phyloP scores from a whole-genome alignment of 2,113 vertebrate species.

The Brachypteracias leptosomus region DNA sequence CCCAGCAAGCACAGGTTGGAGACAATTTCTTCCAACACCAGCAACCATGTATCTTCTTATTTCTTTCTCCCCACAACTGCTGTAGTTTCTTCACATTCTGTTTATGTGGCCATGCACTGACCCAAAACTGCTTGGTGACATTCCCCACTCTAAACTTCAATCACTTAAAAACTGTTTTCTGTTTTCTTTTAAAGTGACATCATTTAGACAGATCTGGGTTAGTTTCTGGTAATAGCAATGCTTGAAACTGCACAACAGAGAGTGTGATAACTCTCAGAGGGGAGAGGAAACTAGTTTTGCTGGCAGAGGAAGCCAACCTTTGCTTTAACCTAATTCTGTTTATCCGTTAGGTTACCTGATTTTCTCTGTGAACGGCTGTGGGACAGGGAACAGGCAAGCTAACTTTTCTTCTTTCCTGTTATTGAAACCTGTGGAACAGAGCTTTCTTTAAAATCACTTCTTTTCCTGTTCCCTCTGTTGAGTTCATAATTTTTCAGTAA shows the following conservation, averaged over 20 bases:
- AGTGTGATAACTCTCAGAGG: background rate
- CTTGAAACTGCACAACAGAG: background rate
- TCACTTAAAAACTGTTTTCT: background rate
- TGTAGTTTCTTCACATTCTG: background rate
- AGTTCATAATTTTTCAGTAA: background rate
- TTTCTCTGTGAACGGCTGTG: background rate
- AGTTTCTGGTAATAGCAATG: background rate
- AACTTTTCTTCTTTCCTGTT: background rate
- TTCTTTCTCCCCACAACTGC: background rate
- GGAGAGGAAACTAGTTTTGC: background rate
- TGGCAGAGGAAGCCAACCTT: background rate
- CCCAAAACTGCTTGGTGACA: background rate
- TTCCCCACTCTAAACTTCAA: background rate
- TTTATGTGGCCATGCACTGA: background rate
- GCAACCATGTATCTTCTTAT: rapidly evolving
- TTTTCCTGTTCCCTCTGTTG: background rate
- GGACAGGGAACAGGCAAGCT: background rate
- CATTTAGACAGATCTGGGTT: background rate
- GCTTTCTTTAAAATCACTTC: background rate
- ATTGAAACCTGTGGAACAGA: background rate
- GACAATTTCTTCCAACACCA: background rate
- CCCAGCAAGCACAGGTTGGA: rapidly evolving
- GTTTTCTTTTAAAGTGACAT: background rate
- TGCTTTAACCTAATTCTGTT: conserved; percentile 5
- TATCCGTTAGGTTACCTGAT: background rate